Evolutionary conservation across 1,140 invertebrate genomes (phyloP), one percentile per base, ranked within the genome.

Genomic region (Conus ventricosus): DNA sequence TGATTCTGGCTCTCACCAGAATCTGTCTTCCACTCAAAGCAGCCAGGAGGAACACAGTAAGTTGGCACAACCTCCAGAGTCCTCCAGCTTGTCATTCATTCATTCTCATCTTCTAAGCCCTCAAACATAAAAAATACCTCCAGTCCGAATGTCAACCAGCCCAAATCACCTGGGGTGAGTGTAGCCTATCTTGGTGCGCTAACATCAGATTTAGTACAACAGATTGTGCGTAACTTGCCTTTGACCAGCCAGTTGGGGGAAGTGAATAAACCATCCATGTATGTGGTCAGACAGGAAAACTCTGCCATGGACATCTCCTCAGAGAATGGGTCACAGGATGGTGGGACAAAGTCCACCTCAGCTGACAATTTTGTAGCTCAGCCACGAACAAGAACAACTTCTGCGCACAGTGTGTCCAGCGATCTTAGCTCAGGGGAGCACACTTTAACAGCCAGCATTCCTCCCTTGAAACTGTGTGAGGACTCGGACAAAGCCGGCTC

Each of bases 191-290:
- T 87, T 6, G 85, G 85, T 55, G 51, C 63, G 20, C 27, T 84
- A n/a, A 55, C 23, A 17, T 76, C 85, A 1, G 71, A 86, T 53
- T 63, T 86, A 15, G 84, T 86, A 20, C 84, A 86, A 55, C 63
- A 86, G 51, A 86, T 86, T 53, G 84, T 86, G 20, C 84, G 84
- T 13, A 86, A 11, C 67, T 67, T 86, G 13, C 84, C 84, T 15
- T 3, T 76, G 15, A 86, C 84, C 51, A 86, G 84, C 60, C 84
- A 86, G 67, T 25, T 86, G 23, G 84, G 84, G 67, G 84, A 86
- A n/a, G 67, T 54, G 15, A 25, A 53, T 55, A 27, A 15, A 17
- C 84, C 84, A 23, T 75, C 63, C 67, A 86, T 86, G 84, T 75
- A 23, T 27, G 67, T 86, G 27, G n/a, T 86, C 53, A 75, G 51